A percentile compares a stretch with the other conserved stretches of the same genome.
Conservation (phyloP, 2,797 vertebrate genomes). For the Gephyroberyx darwinii region DNA sequence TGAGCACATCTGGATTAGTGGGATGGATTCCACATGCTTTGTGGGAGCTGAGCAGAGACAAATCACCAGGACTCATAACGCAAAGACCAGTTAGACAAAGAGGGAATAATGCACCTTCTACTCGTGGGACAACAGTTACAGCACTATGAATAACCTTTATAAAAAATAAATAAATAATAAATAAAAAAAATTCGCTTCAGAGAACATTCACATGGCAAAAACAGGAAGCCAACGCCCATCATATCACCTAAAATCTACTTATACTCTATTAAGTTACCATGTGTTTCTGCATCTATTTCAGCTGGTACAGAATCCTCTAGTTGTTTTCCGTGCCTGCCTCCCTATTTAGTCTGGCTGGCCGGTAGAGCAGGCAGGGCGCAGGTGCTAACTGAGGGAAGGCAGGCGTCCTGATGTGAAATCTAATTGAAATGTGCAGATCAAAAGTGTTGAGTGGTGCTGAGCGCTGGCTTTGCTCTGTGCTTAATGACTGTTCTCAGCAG, state of each 20-base stretch:
- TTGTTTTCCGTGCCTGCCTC: conserved; percentile 38
- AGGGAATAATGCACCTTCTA: conserved; percentile 3
- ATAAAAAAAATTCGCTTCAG: conserved; percentile 2
- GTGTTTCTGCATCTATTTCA: conserved; percentile 47
- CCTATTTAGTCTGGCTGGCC: conserved; percentile 52
- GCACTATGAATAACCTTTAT: not conserved
- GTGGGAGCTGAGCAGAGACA: conserved; percentile 28
- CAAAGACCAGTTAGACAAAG: conserved; percentile 15
- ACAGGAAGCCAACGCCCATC: conserved; percentile 29
- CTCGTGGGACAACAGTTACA: conserved; percentile 5
- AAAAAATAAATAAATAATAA: no score
- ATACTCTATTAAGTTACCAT: conserved; percentile 23
- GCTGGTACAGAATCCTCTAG: conserved; percentile 28
- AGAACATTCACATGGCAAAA: not conserved
- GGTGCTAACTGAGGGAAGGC: conserved; percentile 80
- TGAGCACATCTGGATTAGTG: conserved; percentile 59
- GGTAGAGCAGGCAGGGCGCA: conserved; percentile 67
- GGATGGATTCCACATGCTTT: conserved; percentile 56
- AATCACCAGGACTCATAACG: conserved; percentile 36
- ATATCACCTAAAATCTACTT: conserved; percentile 21
- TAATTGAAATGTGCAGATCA: conserved; percentile 86
- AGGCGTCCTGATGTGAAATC: conserved; percentile 83
- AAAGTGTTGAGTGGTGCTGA: conserved; percentile 76
- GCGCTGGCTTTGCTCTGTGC: conserved; percentile 74
- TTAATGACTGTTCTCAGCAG: conserved; percentile 80